Percentiles rank a stretch among this genome's conserved stretches.
Evolutionary conservation across 1,140 invertebrate species (phyloP).

Genomic region (Trypoxylus dichotomus): DNA sequence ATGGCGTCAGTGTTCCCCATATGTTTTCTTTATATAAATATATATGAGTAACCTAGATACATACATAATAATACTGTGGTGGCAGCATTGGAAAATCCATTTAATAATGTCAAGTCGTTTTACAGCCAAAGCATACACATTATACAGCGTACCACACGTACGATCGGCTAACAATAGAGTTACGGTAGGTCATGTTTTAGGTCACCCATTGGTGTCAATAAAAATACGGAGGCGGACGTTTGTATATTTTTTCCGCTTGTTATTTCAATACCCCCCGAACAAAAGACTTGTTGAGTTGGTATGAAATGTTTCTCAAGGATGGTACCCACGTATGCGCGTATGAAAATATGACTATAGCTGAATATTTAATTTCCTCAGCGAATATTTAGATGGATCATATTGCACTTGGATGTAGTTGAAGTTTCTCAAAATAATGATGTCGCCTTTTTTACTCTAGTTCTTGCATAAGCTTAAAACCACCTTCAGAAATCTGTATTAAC

Average conservation of each 20-base stretch:
- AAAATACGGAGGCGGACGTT: neutral
- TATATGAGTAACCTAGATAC: neutral
- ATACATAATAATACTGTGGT: neutral
- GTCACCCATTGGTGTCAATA: neutral
- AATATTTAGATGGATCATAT: no score
- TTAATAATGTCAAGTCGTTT: neutral
- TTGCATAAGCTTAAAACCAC: no score
- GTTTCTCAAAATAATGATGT: no score
- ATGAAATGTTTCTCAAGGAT: no score
- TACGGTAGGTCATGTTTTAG: neutral
- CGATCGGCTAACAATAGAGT: neutral
- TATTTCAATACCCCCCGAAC: neutral
- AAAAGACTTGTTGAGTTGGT: neutral
- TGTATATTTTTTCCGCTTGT: neutral
- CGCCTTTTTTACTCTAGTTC: no score
- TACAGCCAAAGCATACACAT: neutral
- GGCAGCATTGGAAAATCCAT: neutral
- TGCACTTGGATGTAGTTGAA: no score
- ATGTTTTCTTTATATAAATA: neutral
- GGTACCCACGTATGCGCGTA: no score
- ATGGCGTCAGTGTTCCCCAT: no score
- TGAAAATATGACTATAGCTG: no score
- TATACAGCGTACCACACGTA: neutral
- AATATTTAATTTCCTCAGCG: no score
- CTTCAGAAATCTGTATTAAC: no score